These are phyloP conservation scores for Endotricha flammealis DNA, from an alignment of 2,888 invertebrate genomes.

Conservation along the genomic window DNA sequence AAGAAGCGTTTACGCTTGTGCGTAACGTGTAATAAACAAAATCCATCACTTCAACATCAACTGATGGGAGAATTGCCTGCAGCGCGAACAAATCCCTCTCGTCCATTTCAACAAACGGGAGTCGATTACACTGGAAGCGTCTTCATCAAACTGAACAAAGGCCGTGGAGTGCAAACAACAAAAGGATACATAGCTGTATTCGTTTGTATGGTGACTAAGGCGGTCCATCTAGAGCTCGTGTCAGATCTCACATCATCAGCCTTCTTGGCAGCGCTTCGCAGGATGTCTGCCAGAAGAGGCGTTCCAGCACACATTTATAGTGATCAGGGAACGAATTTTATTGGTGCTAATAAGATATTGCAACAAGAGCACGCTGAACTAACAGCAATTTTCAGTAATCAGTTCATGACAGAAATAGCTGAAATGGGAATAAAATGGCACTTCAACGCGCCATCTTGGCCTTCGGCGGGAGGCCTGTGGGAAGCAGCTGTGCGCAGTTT, in stretches of 20 bases:
- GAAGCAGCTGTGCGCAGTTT: too few relatives aligned
- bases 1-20: slow-evolving; percentile 8
- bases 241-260: slow-evolving; percentile 10
- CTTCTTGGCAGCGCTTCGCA: neutral
- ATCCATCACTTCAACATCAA: slow-evolving; percentile 5
- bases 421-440: too few relatives aligned
- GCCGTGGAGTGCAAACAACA: slow-evolving; percentile 12
- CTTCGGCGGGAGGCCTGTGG: too few relatives aligned
- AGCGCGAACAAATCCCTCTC: slow-evolving; percentile 8
- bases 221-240: slow-evolving; percentile 17
- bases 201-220: slow-evolving; percentile 17
- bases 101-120: slow-evolving; percentile 16
- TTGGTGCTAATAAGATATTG: neutral
- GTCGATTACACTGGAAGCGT: slow-evolving; percentile 18
- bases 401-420: too few relatives aligned
- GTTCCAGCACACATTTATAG: neutral
- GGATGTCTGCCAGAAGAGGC: slow-evolving; percentile 9
- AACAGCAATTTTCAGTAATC: too few relatives aligned
- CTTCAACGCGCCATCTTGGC: too few relatives aligned
- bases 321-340: neutral
- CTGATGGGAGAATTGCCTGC: slow-evolving; percentile 11
- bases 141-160: slow-evolving; percentile 15
- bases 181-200: slow-evolving; percentile 17
- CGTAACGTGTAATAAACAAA: slow-evolving; percentile 10
- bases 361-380: neutral